Base-by-base conservation (phyloP, 2,797 vertebrate species). In the Orientallactaga sibirica region DNA sequence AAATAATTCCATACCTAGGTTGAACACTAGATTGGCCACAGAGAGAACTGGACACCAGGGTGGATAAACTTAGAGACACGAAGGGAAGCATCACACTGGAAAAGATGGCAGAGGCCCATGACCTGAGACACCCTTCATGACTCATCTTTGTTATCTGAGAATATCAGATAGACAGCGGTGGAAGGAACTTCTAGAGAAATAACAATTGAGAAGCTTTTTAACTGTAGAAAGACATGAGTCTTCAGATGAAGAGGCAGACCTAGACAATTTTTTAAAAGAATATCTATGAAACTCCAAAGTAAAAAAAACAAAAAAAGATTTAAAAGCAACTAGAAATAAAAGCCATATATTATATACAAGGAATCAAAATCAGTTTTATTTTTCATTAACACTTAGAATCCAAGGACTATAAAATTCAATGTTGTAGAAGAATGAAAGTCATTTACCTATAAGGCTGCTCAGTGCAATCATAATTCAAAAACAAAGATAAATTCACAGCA, bases 281-380 rank as follows among this genome's bases (percentile, higher is more conserved):
- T 89, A 93, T 68, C 6, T 14, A 48, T 20, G 29, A 20, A 73
- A 86, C 7, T 81, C 58, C 64, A 61, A 93, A 85, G 41, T 75
- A 41, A 88, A 81, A n/a, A 76, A 70, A 90, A 41, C 85, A 77
- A n/a, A 76, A 70, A 90, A 86, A 91, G 18, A 87, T 73, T 80
- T 91, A 22, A 87, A 95, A 94, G 9, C 62, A 88, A 29, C 41
- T 52, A 70, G 83, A 92, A 91, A 86, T 58, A 77, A 48, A 78
- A 86, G 73, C 67, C 20, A 64, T 33, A 64, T 33, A 33, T 58
- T 66, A 67, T 9, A 33, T 33, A 22, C 5, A 52, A 87, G 74
- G 3, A 41, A 75, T 91, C 22, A 74, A 64, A 95, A 76, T 55
- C 48, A 79, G 19, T 78, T 7, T 7, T 1, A 73, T 27, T 66